Evolutionary conservation across 2,888 invertebrate species (phyloP).

Genomic region (Nomada hirtipes): DNA sequence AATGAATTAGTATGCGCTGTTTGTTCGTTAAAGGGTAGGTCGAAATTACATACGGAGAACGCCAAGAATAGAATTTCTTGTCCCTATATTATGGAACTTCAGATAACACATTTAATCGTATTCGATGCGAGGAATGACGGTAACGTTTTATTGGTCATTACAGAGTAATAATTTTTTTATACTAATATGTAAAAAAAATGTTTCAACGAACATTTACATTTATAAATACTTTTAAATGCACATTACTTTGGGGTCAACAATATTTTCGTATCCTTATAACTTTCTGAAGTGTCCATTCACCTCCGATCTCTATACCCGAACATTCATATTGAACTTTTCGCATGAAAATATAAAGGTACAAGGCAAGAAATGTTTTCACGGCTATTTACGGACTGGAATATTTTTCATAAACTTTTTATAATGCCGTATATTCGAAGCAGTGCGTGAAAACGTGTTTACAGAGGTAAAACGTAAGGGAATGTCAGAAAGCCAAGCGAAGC

Average conservation of each 20-base stretch:
- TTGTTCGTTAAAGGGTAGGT: constrained; percentile 48
- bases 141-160: too few species aligned
- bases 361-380: not conserved
- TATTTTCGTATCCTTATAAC: not conserved
- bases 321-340: not conserved
- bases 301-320: too few species aligned
- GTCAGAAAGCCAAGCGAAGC: constrained; percentile 30
- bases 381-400: not conserved
- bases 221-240: not conserved
- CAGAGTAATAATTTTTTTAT: not conserved
- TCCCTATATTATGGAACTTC: constrained; percentile 15
- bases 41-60: constrained; percentile 40
- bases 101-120: too few species aligned
- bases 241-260: not conserved
- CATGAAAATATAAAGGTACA: too few species aligned
- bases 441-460: constrained; percentile 1
- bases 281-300: too few species aligned
- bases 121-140: too few species aligned
- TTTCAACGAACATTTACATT: not conserved
- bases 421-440: not conserved
- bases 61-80: constrained; percentile 28
- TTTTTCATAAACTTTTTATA: not conserved
- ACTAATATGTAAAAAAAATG: not conserved
- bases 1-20: constrained; percentile 48
- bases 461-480: constrained; percentile 26